Base-by-base conservation (phyloP, 53 echinoderm and acorn worm species). In the Holothuria scabra region DNA sequence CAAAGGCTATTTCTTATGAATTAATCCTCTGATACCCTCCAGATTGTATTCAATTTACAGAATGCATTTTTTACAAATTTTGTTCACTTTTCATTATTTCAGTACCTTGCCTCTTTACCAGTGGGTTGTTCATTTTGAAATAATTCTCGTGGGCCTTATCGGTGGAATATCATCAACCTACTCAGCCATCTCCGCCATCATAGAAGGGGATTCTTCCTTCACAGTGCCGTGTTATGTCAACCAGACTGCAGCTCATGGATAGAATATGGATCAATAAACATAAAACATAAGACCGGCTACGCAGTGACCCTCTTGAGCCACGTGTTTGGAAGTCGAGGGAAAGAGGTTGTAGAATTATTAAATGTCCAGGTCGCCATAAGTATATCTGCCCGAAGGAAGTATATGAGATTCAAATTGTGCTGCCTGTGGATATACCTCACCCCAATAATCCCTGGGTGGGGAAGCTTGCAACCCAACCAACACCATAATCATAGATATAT, bases 101-200 rank as follows among this genome's bases (percentile, higher is more conserved):
- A 95, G 95, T 57, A 69, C 49, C 57, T 66, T 95, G 4, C 41
- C 64, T 19, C 74, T 88, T 7, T 89, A 93, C 49, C 89, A 93
- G 49, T 85, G 88, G 60, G 64, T 95, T 25, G 65, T 95, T 20
- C 96, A 93, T 35, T 74, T 59, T 56, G 91, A 91, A 60, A 95
- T 95, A 57, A 95, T 93, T 23, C 52, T 95, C 37, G 86, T 95
- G 12, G 96, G 96, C 21, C 30, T 93, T 13, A 35, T 93, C 2
- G 96, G 91, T 22, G 96, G 93, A n/a, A 87, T 91, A 30, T 89
- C 96, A 9, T 95, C 96, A 58, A 92, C 93, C 19, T 95, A 93
- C 82, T 91, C 91, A 46, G 93, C 89, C 58, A 91, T 95, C 24
- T 64, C 89, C 28, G 76, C 87, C 13, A 91, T 95, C 12, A 91